A percentile compares a stretch with the other conserved stretches of the same genome.
Conservation (phyloP, 2,113 vertebrate genomes). For the Nannobrachium achirus region DNA sequence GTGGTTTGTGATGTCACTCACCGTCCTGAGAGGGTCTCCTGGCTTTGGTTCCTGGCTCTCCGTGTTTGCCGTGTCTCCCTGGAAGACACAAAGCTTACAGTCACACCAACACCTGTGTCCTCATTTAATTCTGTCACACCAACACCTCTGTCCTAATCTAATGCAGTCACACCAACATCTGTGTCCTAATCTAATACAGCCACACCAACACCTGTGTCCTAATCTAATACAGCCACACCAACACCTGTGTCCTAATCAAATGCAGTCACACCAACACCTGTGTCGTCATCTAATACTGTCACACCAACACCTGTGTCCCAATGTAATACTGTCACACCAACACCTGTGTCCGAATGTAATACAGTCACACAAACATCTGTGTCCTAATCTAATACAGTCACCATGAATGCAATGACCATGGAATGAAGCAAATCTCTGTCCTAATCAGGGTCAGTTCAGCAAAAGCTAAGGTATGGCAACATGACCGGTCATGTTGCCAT, state of each 20-base stretch:
- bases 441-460: too few relatives aligned
- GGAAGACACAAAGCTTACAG: neutral
- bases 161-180: neutral
- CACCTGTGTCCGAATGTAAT: too few relatives aligned
- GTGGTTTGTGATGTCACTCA: constrained; percentile 47
- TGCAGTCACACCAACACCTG: neutral
- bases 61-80: constrained; percentile 55
- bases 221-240: neutral
- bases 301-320: too few relatives aligned
- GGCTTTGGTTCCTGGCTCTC: constrained; percentile 43
- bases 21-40: constrained; percentile 57
- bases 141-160: too few relatives aligned
- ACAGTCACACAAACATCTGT: too few relatives aligned
- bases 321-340: too few relatives aligned
- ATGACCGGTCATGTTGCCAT: too few relatives aligned
- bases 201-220: neutral
- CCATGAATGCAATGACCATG: too few relatives aligned
- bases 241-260: neutral
- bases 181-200: neutral
- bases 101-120: neutral
- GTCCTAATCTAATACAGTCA: too few relatives aligned
- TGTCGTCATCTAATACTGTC: too few relatives aligned
- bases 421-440: too few relatives aligned
- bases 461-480: too few relatives aligned
- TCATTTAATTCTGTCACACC: neutral